phyloP scores from a whole-genome alignment of 2,113 vertebrate species.

The Himantopus leucocephalus region DNA sequence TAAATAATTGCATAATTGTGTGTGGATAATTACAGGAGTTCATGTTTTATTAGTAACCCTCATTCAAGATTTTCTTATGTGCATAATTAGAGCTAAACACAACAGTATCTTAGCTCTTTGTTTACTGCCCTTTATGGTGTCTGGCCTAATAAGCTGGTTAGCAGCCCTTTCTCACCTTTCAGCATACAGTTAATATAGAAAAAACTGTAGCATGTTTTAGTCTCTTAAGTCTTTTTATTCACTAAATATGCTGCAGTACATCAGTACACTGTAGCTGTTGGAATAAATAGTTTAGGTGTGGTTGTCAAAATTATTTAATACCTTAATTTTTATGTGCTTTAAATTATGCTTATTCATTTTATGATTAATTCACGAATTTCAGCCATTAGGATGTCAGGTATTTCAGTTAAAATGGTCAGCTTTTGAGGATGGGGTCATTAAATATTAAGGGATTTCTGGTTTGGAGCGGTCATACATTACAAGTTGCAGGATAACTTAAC shows the following conservation, averaged over 20 bases:
- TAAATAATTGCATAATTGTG: neutral
- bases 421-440: neutral
- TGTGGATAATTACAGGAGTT: neutral
- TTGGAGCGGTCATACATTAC: neutral
- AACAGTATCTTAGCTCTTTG: neutral
- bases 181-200: neutral
- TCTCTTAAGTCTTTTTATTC: neutral
- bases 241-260: neutral
- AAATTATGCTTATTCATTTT: neutral
- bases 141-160: neutral
- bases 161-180: neutral
- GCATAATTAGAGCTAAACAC: neutral
- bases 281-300: neutral
- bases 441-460: neutral
- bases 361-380: neutral
- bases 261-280: neutral
- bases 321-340: neutral
- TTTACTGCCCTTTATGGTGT: neutral
- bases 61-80: neutral
- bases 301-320: neutral
- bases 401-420: neutral
- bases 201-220: neutral
- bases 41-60: neutral
- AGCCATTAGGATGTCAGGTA: neutral
- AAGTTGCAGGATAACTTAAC: neutral